phyloP scores from a whole-genome alignment of 2,797 vertebrate species.

The Microchirus variegatus region DNA sequence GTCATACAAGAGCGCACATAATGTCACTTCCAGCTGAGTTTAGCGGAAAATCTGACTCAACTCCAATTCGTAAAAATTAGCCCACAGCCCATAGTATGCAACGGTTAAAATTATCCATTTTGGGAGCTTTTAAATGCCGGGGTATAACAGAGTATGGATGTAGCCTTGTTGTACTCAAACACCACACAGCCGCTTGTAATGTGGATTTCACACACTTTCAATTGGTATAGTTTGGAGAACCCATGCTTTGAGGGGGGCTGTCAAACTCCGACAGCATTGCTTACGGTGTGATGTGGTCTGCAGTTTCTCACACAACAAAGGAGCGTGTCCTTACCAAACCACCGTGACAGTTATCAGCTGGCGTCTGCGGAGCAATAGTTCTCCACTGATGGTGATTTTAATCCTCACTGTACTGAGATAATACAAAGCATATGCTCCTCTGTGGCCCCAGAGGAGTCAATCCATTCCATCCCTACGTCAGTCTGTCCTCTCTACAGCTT shows the following conservation, averaged over 20 bases:
- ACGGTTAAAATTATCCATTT: too few relatives aligned
- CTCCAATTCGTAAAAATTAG: too few relatives aligned
- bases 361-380: not conserved
- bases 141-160: too few relatives aligned
- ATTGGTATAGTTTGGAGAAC: conserved; percentile 3
- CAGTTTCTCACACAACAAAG: conserved; percentile 45
- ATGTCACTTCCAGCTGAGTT: too few relatives aligned
- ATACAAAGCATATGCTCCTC: conserved; percentile 38
- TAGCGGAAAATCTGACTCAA: too few relatives aligned
- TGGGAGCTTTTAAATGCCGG: too few relatives aligned
- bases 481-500: conserved; percentile 46
- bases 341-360: conserved; percentile 2
- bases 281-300: not conserved
- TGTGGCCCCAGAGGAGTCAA: not conserved
- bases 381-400: conserved; percentile 1
- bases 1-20: too few relatives aligned
- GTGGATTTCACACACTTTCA: conserved; percentile 30
- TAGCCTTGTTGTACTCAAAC: conserved; percentile 9
- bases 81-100: too few relatives aligned
- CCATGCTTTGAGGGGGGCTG: not conserved
- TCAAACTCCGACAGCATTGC: too few relatives aligned
- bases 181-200: conserved; percentile 42
- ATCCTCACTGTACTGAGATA: conserved; percentile 14
- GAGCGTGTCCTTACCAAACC: not conserved
- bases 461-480: conserved; percentile 41